A percentile compares a stretch with the other conserved stretches of the same genome.
These are phyloP conservation scores for Cryptocephalus moraei DNA, from an alignment of 2,888 invertebrate genomes.

Conservation along the genomic window DNA sequence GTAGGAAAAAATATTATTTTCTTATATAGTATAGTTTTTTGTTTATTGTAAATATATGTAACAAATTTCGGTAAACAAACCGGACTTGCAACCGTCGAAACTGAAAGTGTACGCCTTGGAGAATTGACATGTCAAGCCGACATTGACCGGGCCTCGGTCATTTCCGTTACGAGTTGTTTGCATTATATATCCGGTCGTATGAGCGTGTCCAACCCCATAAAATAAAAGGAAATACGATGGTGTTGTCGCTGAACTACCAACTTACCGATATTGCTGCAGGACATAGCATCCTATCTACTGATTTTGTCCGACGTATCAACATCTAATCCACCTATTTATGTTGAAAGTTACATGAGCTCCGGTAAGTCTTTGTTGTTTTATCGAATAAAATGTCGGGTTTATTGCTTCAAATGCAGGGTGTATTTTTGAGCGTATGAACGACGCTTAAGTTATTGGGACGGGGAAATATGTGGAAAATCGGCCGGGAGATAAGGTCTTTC, in stretches of 20 bases:
- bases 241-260: conserved; percentile 16
- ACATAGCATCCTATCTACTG: conserved; percentile 17
- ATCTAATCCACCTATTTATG: conserved; percentile 24
- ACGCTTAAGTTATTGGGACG: conserved; percentile 11
- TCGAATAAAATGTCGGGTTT: conserved; percentile 21
- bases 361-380: conserved; percentile 20
- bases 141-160: conserved; percentile 7
- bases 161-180: conserved; percentile 23
- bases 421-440: conserved; percentile 15
- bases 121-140: too few species aligned
- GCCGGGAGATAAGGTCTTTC: too few species aligned
- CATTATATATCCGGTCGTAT: conserved; percentile 20
- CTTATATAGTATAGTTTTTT: too few species aligned
- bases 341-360: conserved; percentile 24
- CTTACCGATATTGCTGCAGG: conserved; percentile 15
- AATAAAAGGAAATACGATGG: conserved; percentile 18
- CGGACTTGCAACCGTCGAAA: too few species aligned
- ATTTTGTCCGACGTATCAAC: conserved; percentile 17
- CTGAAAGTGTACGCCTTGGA: too few species aligned
- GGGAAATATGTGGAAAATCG: too few species aligned
- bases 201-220: conserved; percentile 18
- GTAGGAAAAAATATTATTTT: too few species aligned
- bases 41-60: too few species aligned
- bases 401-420: conserved; percentile 19
- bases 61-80: too few species aligned